Conservation (phyloP, 2,888 invertebrate species). For the Copidosoma aretas region DNA sequence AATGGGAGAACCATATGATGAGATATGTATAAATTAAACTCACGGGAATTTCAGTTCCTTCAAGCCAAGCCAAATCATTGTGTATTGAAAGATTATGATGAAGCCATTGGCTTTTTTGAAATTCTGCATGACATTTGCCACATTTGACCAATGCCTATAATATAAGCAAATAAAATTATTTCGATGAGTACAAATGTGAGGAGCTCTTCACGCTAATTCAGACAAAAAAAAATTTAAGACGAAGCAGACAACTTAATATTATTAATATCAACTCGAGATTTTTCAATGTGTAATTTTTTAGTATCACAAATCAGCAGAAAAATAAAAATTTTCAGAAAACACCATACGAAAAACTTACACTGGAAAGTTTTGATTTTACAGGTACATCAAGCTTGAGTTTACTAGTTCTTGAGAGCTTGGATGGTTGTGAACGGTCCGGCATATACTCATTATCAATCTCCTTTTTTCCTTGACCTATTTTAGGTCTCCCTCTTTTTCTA, state of each 20-base stretch:
- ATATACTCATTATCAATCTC: conserved; percentile 24
- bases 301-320: neutral
- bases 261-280: neutral
- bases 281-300: neutral
- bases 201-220: too few relatives aligned
- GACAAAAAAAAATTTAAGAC: neutral
- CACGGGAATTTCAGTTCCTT: conserved; percentile 66
- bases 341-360: conserved; percentile 14
- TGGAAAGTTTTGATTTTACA: neutral
- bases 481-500: conserved; percentile 31
- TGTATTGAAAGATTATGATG: conserved; percentile 66
- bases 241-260: neutral
- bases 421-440: conserved; percentile 30
- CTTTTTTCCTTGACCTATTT: neutral
- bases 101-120: conserved; percentile 62
- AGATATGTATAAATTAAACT: conserved; percentile 46
- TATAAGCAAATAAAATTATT: conserved; percentile 8
- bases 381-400: neutral
- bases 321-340: conserved; percentile 2
- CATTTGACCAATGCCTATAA: conserved; percentile 50
- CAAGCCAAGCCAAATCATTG: conserved; percentile 68
- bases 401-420: conserved; percentile 3
- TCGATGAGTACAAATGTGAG: neutral
- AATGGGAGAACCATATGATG: conserved; percentile 15
- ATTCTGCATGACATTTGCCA: conserved; percentile 63